Evolutionary conservation across 2,888 invertebrate genomes (phyloP), one percentile per base, ranked within the genome.

Genomic region (Seira musarum): DNA sequence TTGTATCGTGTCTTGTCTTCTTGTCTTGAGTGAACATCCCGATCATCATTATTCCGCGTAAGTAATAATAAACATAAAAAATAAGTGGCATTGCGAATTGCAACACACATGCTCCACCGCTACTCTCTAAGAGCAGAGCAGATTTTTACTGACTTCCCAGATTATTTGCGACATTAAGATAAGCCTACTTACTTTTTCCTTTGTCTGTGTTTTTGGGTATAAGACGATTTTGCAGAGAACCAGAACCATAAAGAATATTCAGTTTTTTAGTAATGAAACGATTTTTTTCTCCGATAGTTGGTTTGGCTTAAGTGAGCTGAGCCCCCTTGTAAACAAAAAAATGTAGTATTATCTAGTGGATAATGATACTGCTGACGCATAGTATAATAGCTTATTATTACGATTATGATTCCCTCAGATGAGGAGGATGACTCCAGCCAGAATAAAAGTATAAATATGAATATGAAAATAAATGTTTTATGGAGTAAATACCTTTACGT

Each of bases 91-190:
- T 15, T 15, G 13, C 24, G 65, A 17, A 65, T 8, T 40, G 15
- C 63, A 63, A 71, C 35, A 61, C 61, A n/a, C n/a, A n/a, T n/a
- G n/a, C n/a, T n/a, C n/a, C n/a, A n/a, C n/a, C n/a, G n/a, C n/a
- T n/a, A n/a, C n/a, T n/a, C n/a, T n/a, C n/a, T n/a, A n/a, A 69
- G 69, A 49, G 67, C 22, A 25, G 30, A 74, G 70, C 65, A 80
- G 74, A 74, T 80, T 80, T 74, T 61, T 61, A 79, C 80, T 74
- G 69, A 79, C 73, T 73, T 53, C 57, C 73, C 79, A 80, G 80
- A 74, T 80, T 80, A 80, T 65, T 80, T 80, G 60, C 69, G 60
- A 74, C 74, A 70, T 80, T 74, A 73, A 80, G 80, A 80, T 80
- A 80, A 80, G 74, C 74, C 65, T 53, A 60, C 60, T 80, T 80